Evolutionary conservation across 1,140 invertebrate species (phyloP).

Genomic region (Drosophila erecta): DNA sequence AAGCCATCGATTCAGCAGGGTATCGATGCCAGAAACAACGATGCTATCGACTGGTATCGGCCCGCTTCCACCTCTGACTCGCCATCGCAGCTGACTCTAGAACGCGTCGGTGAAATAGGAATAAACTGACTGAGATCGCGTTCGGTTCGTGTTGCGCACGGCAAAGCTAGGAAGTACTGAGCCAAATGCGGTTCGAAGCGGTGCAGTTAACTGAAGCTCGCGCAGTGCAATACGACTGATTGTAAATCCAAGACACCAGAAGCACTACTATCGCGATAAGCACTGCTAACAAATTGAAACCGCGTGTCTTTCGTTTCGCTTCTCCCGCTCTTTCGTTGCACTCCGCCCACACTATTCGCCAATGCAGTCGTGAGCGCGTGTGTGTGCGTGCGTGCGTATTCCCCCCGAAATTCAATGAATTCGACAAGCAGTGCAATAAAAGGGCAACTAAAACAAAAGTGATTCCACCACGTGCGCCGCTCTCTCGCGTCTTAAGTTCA

Average conservation of each 20-base stretch:
- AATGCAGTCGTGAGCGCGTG: slow-evolving; percentile 18
- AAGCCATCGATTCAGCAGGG: too few species aligned
- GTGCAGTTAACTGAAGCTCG: slow-evolving; percentile 23
- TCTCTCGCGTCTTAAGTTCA: slow-evolving; percentile 37
- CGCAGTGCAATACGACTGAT: slow-evolving; percentile 35
- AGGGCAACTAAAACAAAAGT: slow-evolving; percentile 61
- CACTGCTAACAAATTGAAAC: slow-evolving; percentile 19
- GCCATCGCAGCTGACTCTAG: slow-evolving; percentile 1
- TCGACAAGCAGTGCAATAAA: slow-evolving; percentile 23
- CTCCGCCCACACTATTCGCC: slow-evolving; percentile 4
- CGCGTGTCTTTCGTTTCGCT: slow-evolving; percentile 17
- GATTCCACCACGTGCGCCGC: slow-evolving; percentile 60
- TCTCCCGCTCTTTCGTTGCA: slow-evolving; percentile 31
- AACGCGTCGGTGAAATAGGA: background rate
- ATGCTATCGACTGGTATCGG: background rate
- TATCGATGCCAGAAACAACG: too few species aligned
- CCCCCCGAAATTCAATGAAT: slow-evolving; percentile 23
- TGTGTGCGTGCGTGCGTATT: slow-evolving; percentile 14
- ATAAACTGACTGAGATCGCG: slow-evolving; percentile 24
- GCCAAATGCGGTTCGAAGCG: slow-evolving; percentile 32
- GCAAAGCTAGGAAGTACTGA: slow-evolving; percentile 26
- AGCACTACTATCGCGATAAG: slow-evolving; percentile 9
- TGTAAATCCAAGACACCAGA: slow-evolving; percentile 18
- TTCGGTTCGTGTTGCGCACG: slow-evolving; percentile 54
- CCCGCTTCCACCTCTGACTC: background rate